A percentile compares a stretch with the other conserved stretches of the same genome.
Conservation (phyloP, 2,113 vertebrate species). For the Bubo bubo region DNA sequence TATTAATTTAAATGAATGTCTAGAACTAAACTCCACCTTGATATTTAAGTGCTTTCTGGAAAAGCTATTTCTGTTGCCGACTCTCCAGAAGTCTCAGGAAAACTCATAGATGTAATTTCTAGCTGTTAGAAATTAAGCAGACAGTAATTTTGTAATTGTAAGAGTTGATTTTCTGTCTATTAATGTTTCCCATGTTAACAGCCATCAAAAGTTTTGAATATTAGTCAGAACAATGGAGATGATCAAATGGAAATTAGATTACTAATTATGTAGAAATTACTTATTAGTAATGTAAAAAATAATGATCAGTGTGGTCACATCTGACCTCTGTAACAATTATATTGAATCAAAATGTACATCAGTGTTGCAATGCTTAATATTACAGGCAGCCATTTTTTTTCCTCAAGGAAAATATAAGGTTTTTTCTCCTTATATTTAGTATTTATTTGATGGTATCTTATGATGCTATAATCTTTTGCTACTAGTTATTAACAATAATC, state of each 20-base stretch:
- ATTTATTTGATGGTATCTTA: background rate
- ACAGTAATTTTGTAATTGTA: background rate
- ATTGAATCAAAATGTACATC: background rate
- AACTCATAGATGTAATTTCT: background rate
- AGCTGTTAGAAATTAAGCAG: background rate
- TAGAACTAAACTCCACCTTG: background rate
- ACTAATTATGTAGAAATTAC: background rate
- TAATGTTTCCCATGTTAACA: background rate
- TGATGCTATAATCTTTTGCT: background rate
- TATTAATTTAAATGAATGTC: background rate
- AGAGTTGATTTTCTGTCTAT: background rate
- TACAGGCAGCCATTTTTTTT: background rate
- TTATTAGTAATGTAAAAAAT: background rate
- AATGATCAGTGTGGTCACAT: background rate
- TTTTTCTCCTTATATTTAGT: background rate
- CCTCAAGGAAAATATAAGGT: background rate
- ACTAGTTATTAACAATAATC: background rate
- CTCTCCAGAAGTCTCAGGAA: background rate
- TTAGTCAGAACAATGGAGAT: background rate
- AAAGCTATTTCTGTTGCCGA: background rate
- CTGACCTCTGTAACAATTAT: background rate
- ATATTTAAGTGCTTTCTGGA: background rate
- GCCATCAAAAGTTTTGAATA: background rate
- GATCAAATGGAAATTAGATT: background rate
- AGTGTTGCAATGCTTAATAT: background rate